Evolutionary conservation across 2,888 invertebrate species (phyloP).

Genomic region (Epistrophe eligans): DNA sequence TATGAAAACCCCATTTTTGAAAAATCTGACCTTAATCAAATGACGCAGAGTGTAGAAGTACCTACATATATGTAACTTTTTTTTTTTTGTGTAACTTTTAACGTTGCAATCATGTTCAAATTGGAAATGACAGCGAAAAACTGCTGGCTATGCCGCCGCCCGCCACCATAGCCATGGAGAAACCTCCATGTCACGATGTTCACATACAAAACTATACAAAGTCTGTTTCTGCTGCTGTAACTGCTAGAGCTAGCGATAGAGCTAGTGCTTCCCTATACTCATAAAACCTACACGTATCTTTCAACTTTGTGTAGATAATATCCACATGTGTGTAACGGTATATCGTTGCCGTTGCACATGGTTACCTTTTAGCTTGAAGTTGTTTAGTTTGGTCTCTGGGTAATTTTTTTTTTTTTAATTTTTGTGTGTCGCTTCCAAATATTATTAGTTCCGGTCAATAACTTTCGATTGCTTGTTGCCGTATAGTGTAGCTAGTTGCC

Average conservation of each 20-base stretch:
- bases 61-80: constrained; percentile 19
- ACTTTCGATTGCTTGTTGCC: constrained; percentile 67
- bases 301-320: background rate
- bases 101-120: constrained; percentile 59
- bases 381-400: constrained; percentile 46
- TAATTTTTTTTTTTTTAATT: background rate
- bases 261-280: constrained; percentile 6
- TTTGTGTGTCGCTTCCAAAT: constrained; percentile 59
- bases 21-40: background rate
- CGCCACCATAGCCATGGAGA: constrained; percentile 38
- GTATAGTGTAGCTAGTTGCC: background rate
- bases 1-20: background rate
- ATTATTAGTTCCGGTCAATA: constrained; percentile 75
- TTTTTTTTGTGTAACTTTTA: constrained; percentile 19
- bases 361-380: constrained; percentile 57
- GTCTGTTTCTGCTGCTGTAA: background rate
- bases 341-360: constrained; percentile 66
- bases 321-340: constrained; percentile 36
- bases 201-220: constrained; percentile 15
- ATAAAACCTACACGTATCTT: constrained; percentile 37
- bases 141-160: constrained; percentile 33
- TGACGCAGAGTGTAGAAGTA: constrained; percentile 7
- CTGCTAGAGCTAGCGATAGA: background rate
- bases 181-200: constrained; percentile 51
- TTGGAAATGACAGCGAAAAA: constrained; percentile 69